Percentiles rank a stretch among this genome's conserved stretches.
Evolutionary conservation across 2,797 vertebrate species (phyloP).

Genomic region (Cuniculus paca): DNA sequence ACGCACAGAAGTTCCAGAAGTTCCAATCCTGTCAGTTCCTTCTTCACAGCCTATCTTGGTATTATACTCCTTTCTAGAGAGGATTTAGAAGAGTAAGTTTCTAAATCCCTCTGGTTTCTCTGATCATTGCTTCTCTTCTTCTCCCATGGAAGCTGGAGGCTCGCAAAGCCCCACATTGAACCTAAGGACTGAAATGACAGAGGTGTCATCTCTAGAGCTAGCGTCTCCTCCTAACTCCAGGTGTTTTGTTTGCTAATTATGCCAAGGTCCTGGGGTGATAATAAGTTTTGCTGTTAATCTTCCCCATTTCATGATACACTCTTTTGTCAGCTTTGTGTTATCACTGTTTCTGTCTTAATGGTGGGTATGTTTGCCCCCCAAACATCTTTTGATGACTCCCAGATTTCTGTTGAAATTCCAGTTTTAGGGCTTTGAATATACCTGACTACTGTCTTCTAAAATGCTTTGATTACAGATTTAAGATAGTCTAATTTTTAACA

Average conservation of each 20-base stretch:
- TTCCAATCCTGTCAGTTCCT: neutral
- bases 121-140: neutral
- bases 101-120: neutral
- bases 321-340: conserved; percentile 33
- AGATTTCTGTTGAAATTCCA: conserved; percentile 40
- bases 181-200: neutral
- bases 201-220: neutral
- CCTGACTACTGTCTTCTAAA: neutral
- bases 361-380: neutral
- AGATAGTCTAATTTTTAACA: conserved; percentile 37
- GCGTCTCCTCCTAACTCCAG: neutral
- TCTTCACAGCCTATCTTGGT: neutral
- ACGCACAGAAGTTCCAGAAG: neutral
- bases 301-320: neutral
- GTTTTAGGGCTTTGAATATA: conserved; percentile 24
- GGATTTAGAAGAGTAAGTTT: conserved; percentile 13
- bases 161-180: neutral
- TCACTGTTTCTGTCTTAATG: neutral
- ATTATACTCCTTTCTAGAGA: neutral
- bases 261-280: neutral
- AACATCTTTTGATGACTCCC: neutral
- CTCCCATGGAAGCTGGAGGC: neutral
- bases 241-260: neutral
- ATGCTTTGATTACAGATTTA: conserved; percentile 46
- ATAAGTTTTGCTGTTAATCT: neutral